Evolutionary conservation across 2,113 vertebrate species (phyloP).

Genomic region (Platysteira castanea): DNA sequence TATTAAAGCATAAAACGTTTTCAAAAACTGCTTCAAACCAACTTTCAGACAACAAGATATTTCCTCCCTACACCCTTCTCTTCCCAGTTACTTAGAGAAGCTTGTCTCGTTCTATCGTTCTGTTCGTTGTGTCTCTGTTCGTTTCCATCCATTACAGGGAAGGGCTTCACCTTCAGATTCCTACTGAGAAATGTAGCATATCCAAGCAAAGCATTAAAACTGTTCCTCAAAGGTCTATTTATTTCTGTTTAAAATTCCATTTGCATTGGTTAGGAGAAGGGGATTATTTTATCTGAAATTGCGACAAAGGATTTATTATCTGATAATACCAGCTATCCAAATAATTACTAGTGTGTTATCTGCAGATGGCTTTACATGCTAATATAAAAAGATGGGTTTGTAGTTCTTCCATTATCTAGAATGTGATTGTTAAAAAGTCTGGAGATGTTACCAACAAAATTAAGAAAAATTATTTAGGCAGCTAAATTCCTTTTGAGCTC

Average conservation of each 20-base stretch:
- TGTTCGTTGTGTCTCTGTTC: neutral
- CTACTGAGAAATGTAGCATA: neutral
- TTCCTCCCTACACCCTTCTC: neutral
- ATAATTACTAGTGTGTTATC: neutral
- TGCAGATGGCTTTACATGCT: neutral
- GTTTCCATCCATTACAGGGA: neutral
- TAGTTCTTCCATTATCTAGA: neutral
- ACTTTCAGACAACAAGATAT: neutral
- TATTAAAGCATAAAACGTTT: constrained; percentile 44
- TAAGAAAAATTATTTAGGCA: neutral
- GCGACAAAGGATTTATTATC: neutral
- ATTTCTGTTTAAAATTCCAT: neutral
- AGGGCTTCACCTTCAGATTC: neutral
- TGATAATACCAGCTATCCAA: neutral
- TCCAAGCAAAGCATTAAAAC: neutral
- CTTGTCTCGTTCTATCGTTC: neutral
- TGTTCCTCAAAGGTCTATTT: neutral
- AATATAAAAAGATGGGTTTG: neutral
- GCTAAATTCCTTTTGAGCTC: neutral
- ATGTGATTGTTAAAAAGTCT: neutral
- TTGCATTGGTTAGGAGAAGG: neutral
- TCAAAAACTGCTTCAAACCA: constrained; percentile 24
- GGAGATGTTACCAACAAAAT: neutral
- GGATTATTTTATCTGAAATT: neutral
- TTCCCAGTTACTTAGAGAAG: neutral